phyloP scores from a whole-genome alignment of 2,888 invertebrate genomes.

The Epicampocera succincta region DNA sequence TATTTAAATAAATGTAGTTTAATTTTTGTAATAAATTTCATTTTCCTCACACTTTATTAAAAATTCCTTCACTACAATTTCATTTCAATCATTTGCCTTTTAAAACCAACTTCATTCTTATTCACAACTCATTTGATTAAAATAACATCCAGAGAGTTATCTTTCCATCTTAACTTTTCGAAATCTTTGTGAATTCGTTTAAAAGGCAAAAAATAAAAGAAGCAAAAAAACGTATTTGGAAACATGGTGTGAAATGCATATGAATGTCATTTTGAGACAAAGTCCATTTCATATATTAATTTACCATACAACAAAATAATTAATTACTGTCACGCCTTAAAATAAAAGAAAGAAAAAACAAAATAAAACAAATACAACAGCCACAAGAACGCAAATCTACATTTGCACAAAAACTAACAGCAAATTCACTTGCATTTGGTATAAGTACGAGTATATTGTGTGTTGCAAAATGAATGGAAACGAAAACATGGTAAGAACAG shows the following conservation, averaged over 20 bases:
- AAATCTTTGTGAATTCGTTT: slow-evolving; percentile 10
- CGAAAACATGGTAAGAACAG: slow-evolving; percentile 56
- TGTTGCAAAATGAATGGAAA: slow-evolving; percentile 30
- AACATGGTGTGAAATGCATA: slow-evolving; percentile 69
- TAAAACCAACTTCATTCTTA: slow-evolving; percentile 32
- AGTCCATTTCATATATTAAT: slow-evolving; percentile 72
- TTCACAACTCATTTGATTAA: slow-evolving; percentile 18
- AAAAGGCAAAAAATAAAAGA: background rate
- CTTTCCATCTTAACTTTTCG: slow-evolving; percentile 1
- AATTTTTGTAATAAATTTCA: background rate
- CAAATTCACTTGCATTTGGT: slow-evolving; percentile 58
- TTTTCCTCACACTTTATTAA: background rate
- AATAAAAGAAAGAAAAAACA: slow-evolving; percentile 40
- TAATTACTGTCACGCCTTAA: slow-evolving; percentile 82
- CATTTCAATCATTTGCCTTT: slow-evolving; percentile 3
- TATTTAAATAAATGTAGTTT: no score
- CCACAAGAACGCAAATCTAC: slow-evolving; percentile 40
- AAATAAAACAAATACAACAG: slow-evolving; percentile 11
- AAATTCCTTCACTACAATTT: slow-evolving; percentile 5
- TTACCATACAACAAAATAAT: slow-evolving; percentile 77
- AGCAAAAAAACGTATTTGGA: slow-evolving; percentile 24
- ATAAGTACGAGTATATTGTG: slow-evolving; percentile 14
- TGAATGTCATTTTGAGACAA: slow-evolving; percentile 70
- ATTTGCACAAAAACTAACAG: slow-evolving; percentile 47
- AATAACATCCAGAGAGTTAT: slow-evolving; percentile 7